A percentile compares a stretch with the other conserved stretches of the same genome.
These are phyloP conservation scores for Neofelis nebulosa DNA, from an alignment of 2,113 vertebrate species.

Conservation along the genomic window DNA sequence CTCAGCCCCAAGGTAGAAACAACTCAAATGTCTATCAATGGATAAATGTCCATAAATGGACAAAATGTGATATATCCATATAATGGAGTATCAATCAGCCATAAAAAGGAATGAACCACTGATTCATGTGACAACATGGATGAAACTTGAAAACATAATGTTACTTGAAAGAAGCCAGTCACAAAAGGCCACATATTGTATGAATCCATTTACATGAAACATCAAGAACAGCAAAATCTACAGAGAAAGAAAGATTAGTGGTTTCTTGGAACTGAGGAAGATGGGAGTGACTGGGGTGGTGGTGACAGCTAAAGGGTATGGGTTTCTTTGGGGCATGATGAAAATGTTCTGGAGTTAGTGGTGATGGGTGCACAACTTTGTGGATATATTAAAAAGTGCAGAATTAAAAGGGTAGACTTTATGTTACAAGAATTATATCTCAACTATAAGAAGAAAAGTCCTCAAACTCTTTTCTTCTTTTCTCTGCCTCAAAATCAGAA, in stretches of 20 bases:
- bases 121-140: not conserved
- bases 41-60: not conserved
- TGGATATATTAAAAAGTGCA: not conserved
- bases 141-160: not conserved
- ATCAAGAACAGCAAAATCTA: not conserved
- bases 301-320: not conserved
- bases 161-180: not conserved
- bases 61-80: not conserved
- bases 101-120: constrained; percentile 8
- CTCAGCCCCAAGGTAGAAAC: not conserved
- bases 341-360: constrained; percentile 35
- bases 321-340: not conserved
- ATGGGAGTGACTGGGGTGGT: not conserved
- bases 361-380: not conserved
- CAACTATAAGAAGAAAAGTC: constrained; percentile 1
- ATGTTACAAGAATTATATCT: not conserved
- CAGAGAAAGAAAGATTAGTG: not conserved
- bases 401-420: not conserved
- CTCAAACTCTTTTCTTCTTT: not conserved
- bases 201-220: constrained; percentile 25
- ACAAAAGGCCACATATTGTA: constrained; percentile 10
- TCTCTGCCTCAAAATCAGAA: constrained; percentile 32
- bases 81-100: not conserved
- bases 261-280: not conserved
- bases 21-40: not conserved